A percentile compares a stretch with the other conserved stretches of the same genome.
Conservation (phyloP, 1,140 invertebrate genomes). For the Brachionus koreanus region DNA sequence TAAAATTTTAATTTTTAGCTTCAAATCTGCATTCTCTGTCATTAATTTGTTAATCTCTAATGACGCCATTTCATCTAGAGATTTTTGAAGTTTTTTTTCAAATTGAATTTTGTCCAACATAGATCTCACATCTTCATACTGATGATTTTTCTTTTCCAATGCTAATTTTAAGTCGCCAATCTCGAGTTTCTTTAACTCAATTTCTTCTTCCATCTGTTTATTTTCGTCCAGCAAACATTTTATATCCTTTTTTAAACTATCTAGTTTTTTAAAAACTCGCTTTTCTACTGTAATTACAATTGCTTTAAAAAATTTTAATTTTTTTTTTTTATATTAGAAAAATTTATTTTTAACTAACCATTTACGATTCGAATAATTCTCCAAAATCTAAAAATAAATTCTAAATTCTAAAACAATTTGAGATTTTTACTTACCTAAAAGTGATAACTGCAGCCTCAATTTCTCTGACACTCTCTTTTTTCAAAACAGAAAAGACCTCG, state of each 20-base stretch:
- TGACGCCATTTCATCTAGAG: background rate
- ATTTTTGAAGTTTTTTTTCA: background rate
- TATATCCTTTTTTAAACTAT: conserved; percentile 16
- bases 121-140: background rate
- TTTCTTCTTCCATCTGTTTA: background rate
- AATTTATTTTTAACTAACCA: background rate
- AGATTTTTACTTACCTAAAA: background rate
- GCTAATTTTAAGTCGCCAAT: background rate
- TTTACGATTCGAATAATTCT: conserved; percentile 43
- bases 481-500: background rate
- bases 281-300: conserved; percentile 31
- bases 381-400: conserved; percentile 37
- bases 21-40: background rate
- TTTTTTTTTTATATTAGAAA: background rate
- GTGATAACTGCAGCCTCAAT: conserved; percentile 30
- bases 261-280: conserved; percentile 12
- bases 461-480: conserved; percentile 12
- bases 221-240: conserved; percentile 10
- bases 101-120: background rate
- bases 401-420: background rate
- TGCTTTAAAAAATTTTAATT: background rate
- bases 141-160: background rate
- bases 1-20: background rate
- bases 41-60: background rate
- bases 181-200: background rate